These are phyloP conservation scores for Buathra laborator DNA, from an alignment of 2,888 invertebrate species.

Conservation along the genomic window DNA sequence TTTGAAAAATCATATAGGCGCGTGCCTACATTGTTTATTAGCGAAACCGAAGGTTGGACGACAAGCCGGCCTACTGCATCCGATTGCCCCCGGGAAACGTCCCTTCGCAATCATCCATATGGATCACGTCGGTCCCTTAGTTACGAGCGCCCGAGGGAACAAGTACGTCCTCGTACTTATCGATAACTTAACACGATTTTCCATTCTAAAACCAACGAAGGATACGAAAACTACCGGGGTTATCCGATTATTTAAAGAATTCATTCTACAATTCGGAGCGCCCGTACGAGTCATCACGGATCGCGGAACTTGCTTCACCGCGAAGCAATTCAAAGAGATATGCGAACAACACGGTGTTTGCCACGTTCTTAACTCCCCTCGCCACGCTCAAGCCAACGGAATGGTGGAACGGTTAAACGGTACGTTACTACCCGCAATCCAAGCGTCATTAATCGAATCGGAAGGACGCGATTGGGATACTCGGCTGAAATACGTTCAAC, in stretches of 20 bases:
- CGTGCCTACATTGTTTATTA: too few relatives aligned
- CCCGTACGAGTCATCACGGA: slow-evolving; percentile 65
- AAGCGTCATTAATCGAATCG: slow-evolving; percentile 39
- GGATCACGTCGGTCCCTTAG: slow-evolving; percentile 51
- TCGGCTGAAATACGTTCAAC: not conserved
- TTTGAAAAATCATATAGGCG: not conserved
- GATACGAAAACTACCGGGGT: slow-evolving; percentile 1
- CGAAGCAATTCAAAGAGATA: slow-evolving; percentile 15
- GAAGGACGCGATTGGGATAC: not conserved
- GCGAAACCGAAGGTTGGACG: not conserved
- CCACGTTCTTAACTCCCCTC: slow-evolving; percentile 55
- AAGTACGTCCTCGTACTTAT: slow-evolving; percentile 36
- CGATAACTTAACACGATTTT: slow-evolving; percentile 33
- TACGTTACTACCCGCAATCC: slow-evolving; percentile 57
- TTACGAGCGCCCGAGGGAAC: slow-evolving; percentile 31
- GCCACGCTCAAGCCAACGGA: slow-evolving; percentile 66
- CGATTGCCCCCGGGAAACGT: not conserved
- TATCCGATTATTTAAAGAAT: slow-evolving; percentile 32
- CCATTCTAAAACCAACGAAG: not conserved
- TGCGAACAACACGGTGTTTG: slow-evolving; percentile 36
- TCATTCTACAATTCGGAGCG: slow-evolving; percentile 58
- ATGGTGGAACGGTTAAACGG: slow-evolving; percentile 60
- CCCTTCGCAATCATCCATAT: not conserved
- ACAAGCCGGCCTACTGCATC: not conserved
- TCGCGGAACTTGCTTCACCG: slow-evolving; percentile 61